Percentiles rank a stretch among this genome's conserved stretches.
phyloP scores from a whole-genome alignment of 2,888 invertebrate species.

The Calameuta idolon region DNA sequence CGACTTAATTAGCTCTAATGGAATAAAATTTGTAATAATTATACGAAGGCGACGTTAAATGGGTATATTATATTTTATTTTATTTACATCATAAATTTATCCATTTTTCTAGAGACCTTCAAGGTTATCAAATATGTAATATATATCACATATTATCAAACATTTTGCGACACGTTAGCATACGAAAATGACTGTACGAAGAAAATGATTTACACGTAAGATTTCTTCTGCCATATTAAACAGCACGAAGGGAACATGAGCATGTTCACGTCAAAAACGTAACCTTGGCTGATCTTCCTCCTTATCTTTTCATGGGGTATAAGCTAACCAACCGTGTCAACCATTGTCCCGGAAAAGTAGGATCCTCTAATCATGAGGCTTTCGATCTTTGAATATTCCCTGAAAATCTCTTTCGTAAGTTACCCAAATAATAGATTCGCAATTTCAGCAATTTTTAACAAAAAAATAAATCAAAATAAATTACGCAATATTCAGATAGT shows the following conservation, averaged over 20 bases:
- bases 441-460: background rate
- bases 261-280: background rate
- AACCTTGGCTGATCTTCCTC: background rate
- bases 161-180: background rate
- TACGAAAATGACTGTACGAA: background rate
- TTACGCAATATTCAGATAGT: too few relatives aligned
- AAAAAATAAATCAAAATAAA: too few relatives aligned
- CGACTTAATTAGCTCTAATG: too few relatives aligned
- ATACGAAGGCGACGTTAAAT: accelerated
- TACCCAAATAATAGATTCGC: too few relatives aligned
- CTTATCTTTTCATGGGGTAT: conserved; percentile 3
- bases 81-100: background rate
- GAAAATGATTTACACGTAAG: background rate
- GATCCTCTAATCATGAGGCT: conserved; percentile 18
- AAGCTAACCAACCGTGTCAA: conserved; percentile 16
- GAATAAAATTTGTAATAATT: background rate
- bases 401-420: background rate
- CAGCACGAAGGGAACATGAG: background rate
- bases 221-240: background rate
- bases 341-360: conserved; percentile 19
- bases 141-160: background rate
- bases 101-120: background rate
- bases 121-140: background rate
- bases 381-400: conserved; percentile 1
- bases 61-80: background rate